Conservation (phyloP, 2,888 invertebrate genomes). For the Drosophila quinaria region DNA sequence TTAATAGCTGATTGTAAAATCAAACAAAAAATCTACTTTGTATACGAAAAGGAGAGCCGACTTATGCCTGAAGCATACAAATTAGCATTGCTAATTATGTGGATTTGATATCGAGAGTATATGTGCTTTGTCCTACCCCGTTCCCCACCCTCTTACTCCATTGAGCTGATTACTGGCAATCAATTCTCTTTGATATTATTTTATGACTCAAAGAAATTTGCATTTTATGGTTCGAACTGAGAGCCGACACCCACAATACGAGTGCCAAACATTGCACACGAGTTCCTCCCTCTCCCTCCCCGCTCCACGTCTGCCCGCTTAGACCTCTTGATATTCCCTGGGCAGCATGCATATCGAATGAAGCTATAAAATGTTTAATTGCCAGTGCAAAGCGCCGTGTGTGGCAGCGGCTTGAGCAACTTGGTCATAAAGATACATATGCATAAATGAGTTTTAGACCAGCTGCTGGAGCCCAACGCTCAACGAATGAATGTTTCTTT, state of each 20-base stretch:
- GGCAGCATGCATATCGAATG: constrained; percentile 78
- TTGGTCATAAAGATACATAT: constrained; percentile 49
- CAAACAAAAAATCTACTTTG: background rate
- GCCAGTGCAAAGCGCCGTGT: constrained; percentile 48
- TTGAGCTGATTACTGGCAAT: constrained; percentile 37
- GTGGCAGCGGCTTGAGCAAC: constrained; percentile 42
- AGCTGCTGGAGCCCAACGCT: constrained; percentile 17
- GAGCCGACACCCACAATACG: constrained; percentile 66
- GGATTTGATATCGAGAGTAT: background rate
- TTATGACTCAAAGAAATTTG: constrained; percentile 71
- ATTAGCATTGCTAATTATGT: constrained; percentile 42
- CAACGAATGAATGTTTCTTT: constrained; percentile 20
- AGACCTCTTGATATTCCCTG: constrained; percentile 32
- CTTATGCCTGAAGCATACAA: constrained; percentile 8
- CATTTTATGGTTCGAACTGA: constrained; percentile 52
- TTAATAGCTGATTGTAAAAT: background rate
- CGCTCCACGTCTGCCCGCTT: background rate
- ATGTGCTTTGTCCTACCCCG: constrained; percentile 3
- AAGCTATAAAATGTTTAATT: constrained; percentile 76
- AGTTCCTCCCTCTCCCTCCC: background rate
- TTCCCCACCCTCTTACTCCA: background rate
- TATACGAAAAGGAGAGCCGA: background rate
- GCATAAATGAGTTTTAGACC: constrained; percentile 43
- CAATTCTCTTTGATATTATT: constrained; percentile 44
- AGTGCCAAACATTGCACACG: constrained; percentile 25